Conservation (phyloP, 1,140 invertebrate species). For the Thalassaphorura encarpata region DNA sequence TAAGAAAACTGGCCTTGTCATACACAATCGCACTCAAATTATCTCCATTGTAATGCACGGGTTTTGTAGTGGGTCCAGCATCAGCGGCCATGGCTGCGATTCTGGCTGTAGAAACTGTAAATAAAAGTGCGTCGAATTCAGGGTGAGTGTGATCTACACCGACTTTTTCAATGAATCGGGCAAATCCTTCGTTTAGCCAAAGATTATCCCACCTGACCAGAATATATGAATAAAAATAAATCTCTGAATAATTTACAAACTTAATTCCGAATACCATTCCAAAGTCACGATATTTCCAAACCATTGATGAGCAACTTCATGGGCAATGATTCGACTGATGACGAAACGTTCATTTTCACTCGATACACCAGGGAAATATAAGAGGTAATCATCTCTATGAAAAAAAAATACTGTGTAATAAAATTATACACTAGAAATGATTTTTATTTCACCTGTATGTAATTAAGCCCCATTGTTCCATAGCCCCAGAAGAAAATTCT, state of each 20-base stretch:
- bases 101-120: background rate
- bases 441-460: background rate
- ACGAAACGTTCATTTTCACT: conserved; percentile 6
- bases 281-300: conserved; percentile 51
- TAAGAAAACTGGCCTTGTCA: background rate
- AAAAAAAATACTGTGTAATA: too few species aligned
- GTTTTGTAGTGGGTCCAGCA: background rate
- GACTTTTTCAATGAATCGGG: conserved; percentile 6
- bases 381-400: conserved; percentile 1
- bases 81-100: background rate
- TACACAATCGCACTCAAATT: background rate
- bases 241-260: too few species aligned
- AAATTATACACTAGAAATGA: too few species aligned
- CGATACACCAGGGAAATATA: background rate
- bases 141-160: background rate
- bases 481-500: conserved; percentile 6
- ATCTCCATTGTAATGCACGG: background rate
- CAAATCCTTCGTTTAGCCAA: conserved; percentile 34
- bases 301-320: conserved; percentile 41
- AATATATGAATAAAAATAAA: too few species aligned
- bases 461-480: conserved; percentile 5
- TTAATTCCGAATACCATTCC: conserved; percentile 33
- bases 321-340: conserved; percentile 4
- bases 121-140: background rate
- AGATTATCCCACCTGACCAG: conserved; percentile 45